Base-by-base conservation (phyloP, 2,797 vertebrate species). In the Sebastes dallii region DNA sequence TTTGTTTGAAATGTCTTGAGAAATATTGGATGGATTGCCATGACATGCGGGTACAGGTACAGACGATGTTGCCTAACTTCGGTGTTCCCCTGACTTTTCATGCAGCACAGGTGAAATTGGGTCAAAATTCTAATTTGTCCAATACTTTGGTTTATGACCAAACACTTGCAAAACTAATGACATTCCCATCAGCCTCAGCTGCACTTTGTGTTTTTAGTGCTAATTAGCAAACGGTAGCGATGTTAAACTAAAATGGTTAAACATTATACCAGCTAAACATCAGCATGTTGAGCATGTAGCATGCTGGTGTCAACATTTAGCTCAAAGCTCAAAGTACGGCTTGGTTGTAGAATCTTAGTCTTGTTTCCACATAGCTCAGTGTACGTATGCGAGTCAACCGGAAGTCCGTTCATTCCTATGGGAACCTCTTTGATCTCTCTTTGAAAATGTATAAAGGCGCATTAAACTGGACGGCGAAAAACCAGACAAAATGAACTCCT, bases 261-360 rank as follows among this genome's bases (percentile, higher is more conserved):
- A 66, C 8, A 27, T 56, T 4, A 27, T 22, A 50, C 8, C 9
- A 66, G 36, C 18, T 27, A 20, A 69, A 18, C n/a, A 64, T 56
- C 34, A 58, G 64, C 16, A 65, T 25, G n/a, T 60, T 16, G 2
- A 24, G 5, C 32, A 55, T 16, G 25, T 42, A 4, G 12, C 4
- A 25, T 8, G 20, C 67, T 13, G 16, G 22, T 9, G 16, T 69
- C 69, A n/a, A 20, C 14, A 52, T 50, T 34, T 34, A 39, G 11
- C 7, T 56, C 11, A 50, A 52, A 69, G 27, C 8, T 58, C 2
- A 50, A 16, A 68, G 27, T 9, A 60, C 9, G 8, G 58, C 18
- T 20, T 30, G 8, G 18, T 50, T 50, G 0, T 0, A 50, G 42
- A 50, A 0, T 50, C 42, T 50, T 50, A 50, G 18, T 20, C 46